phyloP scores from a whole-genome alignment of 2,888 invertebrate genomes.

The Nymphalis polychloros region DNA sequence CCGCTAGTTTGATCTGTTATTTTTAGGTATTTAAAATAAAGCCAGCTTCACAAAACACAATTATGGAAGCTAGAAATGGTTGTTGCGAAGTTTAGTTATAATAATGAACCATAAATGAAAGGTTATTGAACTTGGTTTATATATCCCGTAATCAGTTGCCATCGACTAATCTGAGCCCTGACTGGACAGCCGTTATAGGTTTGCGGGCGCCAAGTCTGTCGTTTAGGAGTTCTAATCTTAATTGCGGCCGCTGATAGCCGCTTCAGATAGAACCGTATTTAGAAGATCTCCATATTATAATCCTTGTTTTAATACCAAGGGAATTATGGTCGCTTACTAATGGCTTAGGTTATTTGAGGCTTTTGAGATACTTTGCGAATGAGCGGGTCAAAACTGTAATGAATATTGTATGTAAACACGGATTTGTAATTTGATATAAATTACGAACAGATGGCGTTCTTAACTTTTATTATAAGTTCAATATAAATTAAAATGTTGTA shows the following conservation, averaged over 20 bases:
- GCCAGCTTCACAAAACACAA: too few species aligned
- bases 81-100: too few species aligned
- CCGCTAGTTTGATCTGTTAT: too few species aligned
- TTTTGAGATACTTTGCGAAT: conserved; percentile 7
- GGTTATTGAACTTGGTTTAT: background rate
- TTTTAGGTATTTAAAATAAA: too few species aligned
- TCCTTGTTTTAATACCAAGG: conserved; percentile 27
- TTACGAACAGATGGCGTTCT: too few species aligned
- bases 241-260: conserved; percentile 30
- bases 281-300: conserved; percentile 30
- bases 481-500: too few species aligned
- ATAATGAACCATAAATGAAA: background rate
- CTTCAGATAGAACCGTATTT: conserved; percentile 30
- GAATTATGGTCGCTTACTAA: conserved; percentile 14
- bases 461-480: too few species aligned
- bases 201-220: conserved; percentile 16
- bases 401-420: too few species aligned
- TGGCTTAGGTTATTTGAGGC: conserved; percentile 5
- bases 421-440: too few species aligned
- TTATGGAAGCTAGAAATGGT: too few species aligned
- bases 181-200: conserved; percentile 17
- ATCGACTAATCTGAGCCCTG: conserved; percentile 9
- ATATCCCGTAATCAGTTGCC: background rate
- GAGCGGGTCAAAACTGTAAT: background rate
- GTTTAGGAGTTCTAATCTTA: conserved; percentile 30